Conservation (phyloP, 2,113 vertebrate species). For the Antechinus flavipes region DNA sequence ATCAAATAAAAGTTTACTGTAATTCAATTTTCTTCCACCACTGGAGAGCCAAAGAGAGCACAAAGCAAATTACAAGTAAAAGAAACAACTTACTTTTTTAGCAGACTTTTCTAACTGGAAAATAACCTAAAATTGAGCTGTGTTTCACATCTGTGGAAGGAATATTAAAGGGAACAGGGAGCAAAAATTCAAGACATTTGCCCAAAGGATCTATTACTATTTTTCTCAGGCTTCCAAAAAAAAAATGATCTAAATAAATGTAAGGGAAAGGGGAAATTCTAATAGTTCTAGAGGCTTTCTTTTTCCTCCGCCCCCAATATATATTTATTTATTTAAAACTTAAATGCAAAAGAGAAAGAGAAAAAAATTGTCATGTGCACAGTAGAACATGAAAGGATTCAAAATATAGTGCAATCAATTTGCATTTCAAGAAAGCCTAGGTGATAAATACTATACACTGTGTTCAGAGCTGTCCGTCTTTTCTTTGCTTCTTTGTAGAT, state of each 20-base stretch:
- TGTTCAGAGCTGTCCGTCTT: too few species aligned
- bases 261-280: not conserved
- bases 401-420: too few species aligned
- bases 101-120: not conserved
- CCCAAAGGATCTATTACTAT: not conserved
- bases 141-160: not conserved
- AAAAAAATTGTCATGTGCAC: too few species aligned
- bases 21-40: not conserved
- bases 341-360: too few species aligned
- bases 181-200: not conserved
- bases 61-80: not conserved
- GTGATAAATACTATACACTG: too few species aligned
- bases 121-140: not conserved
- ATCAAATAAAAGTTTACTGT: not conserved
- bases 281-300: not conserved
- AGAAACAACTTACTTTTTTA: not conserved
- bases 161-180: not conserved
- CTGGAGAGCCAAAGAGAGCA: not conserved
- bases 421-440: too few species aligned
- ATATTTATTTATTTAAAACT: too few species aligned
- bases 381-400: too few species aligned
- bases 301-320: too few species aligned
- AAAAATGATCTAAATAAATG: not conserved
- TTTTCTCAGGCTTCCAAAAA: not conserved
- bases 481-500: too few species aligned